phyloP scores from a whole-genome alignment of 1,140 invertebrate species.

The Brachionus plicatilis region DNA sequence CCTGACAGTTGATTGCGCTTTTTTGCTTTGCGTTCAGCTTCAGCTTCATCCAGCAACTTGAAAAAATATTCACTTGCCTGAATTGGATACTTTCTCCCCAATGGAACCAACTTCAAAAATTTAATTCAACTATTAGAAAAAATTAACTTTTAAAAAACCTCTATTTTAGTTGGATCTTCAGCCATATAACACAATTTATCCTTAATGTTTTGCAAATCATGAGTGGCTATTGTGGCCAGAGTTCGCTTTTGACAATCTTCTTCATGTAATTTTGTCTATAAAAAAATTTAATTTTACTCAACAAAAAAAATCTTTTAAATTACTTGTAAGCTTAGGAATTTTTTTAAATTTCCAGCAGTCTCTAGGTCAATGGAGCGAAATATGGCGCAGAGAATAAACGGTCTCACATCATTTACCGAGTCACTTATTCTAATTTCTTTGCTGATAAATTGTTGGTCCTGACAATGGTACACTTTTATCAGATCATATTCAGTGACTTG shows the following conservation, averaged over 20 bases:
- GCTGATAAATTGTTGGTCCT: conserved; percentile 48
- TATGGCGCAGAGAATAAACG: conserved; percentile 69
- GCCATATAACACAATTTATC: conserved; percentile 67
- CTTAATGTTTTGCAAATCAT: conserved; percentile 66
- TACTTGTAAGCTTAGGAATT: conserved; percentile 71
- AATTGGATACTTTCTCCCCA: conserved; percentile 61
- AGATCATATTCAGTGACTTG: conserved; percentile 42
- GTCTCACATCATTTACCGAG: conserved; percentile 58
- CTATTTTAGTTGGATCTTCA: conserved; percentile 60
- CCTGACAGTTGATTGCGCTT: conserved; percentile 71
- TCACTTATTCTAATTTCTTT: not conserved
- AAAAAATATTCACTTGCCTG: conserved; percentile 65
- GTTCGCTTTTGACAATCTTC: conserved; percentile 70
- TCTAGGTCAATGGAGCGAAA: conserved; percentile 63
- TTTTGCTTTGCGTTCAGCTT: conserved; percentile 64
- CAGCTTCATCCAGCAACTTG: conserved; percentile 68
- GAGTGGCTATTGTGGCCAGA: conserved; percentile 72
- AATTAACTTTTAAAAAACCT: conserved; percentile 44
- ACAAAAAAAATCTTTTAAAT: conserved; percentile 39
- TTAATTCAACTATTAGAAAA: not conserved
- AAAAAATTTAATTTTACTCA: conserved; percentile 44
- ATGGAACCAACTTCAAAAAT: conserved; percentile 60
- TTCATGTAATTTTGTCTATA: conserved; percentile 68
- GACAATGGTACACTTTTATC: conserved; percentile 60
- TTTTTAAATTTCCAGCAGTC: conserved; percentile 64